Percentiles rank a stretch among this genome's conserved stretches.
These are phyloP conservation scores for Bradypus variegatus DNA, from an alignment of 2,797 vertebrate species.

Conservation along the genomic window DNA sequence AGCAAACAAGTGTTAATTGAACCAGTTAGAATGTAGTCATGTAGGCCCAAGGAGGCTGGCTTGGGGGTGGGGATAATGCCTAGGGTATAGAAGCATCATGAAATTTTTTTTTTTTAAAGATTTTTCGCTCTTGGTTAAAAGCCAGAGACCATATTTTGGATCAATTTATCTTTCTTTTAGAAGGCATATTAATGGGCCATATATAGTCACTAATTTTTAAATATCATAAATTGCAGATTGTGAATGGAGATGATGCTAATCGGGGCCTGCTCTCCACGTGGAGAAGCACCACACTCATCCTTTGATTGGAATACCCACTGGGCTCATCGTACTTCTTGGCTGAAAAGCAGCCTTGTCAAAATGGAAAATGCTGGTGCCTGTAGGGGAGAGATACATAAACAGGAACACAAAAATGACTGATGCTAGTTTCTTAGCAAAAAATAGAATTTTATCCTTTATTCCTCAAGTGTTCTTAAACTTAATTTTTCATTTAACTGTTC, in stretches of 20 bases:
- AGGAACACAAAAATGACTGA: neutral
- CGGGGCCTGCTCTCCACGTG: neutral
- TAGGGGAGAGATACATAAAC: neutral
- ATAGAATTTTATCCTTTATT: neutral
- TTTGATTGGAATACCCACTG: neutral
- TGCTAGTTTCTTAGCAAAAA: conserved; percentile 21
- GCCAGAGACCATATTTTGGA: neutral
- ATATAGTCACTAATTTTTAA: neutral
- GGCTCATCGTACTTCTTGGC: neutral
- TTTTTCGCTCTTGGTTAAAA: neutral
- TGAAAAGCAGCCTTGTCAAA: conserved; percentile 27
- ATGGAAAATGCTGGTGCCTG: neutral
- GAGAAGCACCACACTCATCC: neutral
- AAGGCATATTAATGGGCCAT: neutral
- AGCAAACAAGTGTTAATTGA: neutral
- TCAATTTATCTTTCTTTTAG: conserved; percentile 21
- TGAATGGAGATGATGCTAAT: neutral
- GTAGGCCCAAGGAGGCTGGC: neutral
- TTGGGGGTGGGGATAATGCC: neutral
- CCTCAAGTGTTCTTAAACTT: neutral
- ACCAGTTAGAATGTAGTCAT: neutral
- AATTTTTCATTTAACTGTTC: neutral
- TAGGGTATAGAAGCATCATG: neutral
- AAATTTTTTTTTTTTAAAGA: neutral
- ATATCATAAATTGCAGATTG: neutral